These are phyloP conservation scores for Asteroscopus sphinx DNA, from an alignment of 2,888 invertebrate genomes.

Conservation along the genomic window DNA sequence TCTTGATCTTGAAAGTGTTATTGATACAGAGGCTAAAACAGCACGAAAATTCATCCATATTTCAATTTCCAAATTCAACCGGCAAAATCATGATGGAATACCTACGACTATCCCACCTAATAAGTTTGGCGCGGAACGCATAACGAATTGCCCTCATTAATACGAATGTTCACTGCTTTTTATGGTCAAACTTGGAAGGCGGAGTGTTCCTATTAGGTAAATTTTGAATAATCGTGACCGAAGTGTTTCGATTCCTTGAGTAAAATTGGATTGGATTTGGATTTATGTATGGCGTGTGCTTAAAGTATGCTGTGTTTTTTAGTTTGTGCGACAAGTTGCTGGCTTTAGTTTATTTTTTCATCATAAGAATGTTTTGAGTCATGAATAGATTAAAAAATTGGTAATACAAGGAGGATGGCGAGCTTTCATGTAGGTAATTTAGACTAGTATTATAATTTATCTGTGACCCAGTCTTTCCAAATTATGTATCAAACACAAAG, in stretches of 20 bases:
- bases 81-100: constrained; percentile 16
- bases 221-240: constrained; percentile 47
- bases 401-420: too few relatives aligned
- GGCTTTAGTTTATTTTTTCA: too few relatives aligned
- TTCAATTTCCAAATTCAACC: not conserved
- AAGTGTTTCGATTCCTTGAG: constrained; percentile 18
- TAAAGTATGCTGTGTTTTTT: not conserved
- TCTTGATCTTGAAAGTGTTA: too few relatives aligned
- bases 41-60: too few relatives aligned
- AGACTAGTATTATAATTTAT: too few relatives aligned
- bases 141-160: constrained; percentile 55
- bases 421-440: too few relatives aligned
- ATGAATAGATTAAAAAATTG: too few relatives aligned
- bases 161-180: constrained; percentile 30
- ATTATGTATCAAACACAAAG: too few relatives aligned
- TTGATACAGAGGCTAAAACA: too few relatives aligned
- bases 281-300: constrained; percentile 21
- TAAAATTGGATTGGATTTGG: constrained; percentile 30
- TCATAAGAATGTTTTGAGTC: too few relatives aligned
- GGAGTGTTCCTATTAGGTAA: constrained; percentile 37
- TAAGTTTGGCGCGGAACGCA: constrained; percentile 41
- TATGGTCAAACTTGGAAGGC: constrained; percentile 47
- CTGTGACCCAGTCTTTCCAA: too few relatives aligned
- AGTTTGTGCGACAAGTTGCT: not conserved
- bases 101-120: constrained; percentile 43